A percentile compares a stretch with the other conserved stretches of the same genome.
Evolutionary conservation across 2,113 vertebrate genomes (phyloP).

Genomic region (Limnothrissa miodon): DNA sequence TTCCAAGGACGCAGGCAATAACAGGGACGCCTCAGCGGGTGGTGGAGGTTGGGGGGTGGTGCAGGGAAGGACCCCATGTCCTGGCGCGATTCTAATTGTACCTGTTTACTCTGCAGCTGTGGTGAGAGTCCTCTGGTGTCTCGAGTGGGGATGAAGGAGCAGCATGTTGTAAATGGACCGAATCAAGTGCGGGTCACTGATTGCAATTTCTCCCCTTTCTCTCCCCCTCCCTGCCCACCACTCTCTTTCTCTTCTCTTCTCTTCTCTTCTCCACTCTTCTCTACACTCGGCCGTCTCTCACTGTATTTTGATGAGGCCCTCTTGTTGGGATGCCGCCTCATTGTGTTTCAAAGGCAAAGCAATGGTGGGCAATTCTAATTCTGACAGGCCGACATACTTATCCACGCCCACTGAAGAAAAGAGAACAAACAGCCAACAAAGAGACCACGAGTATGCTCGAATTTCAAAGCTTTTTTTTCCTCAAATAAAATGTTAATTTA

Average conservation of each 20-base stretch:
- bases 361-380: slow-evolving; percentile 31
- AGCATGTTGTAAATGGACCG: slow-evolving; percentile 55
- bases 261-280: slow-evolving; percentile 24
- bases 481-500: slow-evolving; percentile 22
- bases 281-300: slow-evolving; percentile 20
- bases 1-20: slow-evolving; percentile 66
- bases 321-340: neutral
- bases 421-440: neutral
- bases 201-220: slow-evolving; percentile 48
- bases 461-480: neutral
- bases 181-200: slow-evolving; percentile 59
- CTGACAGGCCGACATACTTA: neutral
- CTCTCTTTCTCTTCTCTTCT: neutral
- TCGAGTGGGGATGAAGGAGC: slow-evolving; percentile 48
- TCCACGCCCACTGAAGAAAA: neutral
- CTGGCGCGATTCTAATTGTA: slow-evolving; percentile 39
- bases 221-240: neutral
- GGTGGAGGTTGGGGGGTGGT: neutral
- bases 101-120: slow-evolving; percentile 45
- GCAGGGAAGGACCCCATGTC: neutral
- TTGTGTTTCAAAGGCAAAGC: slow-evolving; percentile 13
- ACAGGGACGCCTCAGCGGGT: slow-evolving; percentile 29
- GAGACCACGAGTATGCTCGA: neutral
- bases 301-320: slow-evolving; percentile 24
- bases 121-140: slow-evolving; percentile 44